phyloP scores from a whole-genome alignment of 2,113 vertebrate species.

The Zeus faber region DNA sequence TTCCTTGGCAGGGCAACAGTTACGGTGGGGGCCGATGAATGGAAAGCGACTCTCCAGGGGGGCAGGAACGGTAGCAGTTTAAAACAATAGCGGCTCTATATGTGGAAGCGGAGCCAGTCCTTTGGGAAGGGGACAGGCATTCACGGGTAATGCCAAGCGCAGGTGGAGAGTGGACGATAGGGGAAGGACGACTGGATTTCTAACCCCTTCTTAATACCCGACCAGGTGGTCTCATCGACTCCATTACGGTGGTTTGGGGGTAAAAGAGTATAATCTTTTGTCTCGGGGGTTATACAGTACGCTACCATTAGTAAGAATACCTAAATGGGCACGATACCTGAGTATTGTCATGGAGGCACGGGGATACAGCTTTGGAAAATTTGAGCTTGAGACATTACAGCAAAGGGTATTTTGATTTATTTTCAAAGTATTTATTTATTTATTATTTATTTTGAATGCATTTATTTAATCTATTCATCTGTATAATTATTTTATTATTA shows the following conservation, averaged over 20 bases:
- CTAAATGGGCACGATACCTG: no score
- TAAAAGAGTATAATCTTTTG: constrained; percentile 24
- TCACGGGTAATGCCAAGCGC: constrained; percentile 59
- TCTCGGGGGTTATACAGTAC: constrained; percentile 25
- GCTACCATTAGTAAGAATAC: not conserved
- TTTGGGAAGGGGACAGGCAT: constrained; percentile 56
- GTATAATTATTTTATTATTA: no score
- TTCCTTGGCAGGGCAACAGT: constrained; percentile 17
- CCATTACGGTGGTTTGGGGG: constrained; percentile 26
- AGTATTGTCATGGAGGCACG: no score
- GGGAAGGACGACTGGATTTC: constrained; percentile 28
- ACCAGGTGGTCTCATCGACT: constrained; percentile 58
- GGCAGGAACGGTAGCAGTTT: constrained; percentile 39
- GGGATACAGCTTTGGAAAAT: no score
- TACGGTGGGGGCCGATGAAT: constrained; percentile 39
- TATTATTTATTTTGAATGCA: no score
- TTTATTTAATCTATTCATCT: no score
- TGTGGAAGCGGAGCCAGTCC: constrained; percentile 59
- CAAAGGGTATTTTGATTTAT: no score
- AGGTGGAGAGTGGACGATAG: constrained; percentile 52
- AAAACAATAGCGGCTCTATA: constrained; percentile 73
- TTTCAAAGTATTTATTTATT: no score
- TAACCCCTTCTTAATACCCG: constrained; percentile 24
- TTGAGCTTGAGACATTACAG: no score
- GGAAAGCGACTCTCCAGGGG: constrained; percentile 32